Conservation (phyloP, 2,797 vertebrate species). For the Allobates femoralis region DNA sequence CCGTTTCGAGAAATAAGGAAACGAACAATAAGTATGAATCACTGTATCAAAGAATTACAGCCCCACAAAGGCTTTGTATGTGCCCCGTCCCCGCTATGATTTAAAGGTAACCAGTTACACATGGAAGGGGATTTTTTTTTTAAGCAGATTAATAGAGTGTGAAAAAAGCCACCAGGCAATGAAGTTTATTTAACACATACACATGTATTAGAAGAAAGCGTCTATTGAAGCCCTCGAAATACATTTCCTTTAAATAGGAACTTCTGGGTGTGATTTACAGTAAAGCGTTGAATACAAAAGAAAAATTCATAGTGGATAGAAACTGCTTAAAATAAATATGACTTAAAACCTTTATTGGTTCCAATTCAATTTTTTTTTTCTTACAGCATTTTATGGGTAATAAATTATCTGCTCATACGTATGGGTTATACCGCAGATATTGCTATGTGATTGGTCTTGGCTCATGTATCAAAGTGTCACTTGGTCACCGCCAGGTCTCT, state of each 20-base stretch:
- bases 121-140: constrained; percentile 38
- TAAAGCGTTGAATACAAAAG: constrained; percentile 52
- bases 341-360: constrained; percentile 35
- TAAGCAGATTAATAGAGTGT: constrained; percentile 39
- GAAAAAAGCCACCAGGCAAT: constrained; percentile 59
- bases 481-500: constrained; percentile 83
- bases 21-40: constrained; percentile 62
- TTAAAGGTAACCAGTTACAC: constrained; percentile 63
- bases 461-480: constrained; percentile 78
- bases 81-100: constrained; percentile 59
- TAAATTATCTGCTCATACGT: constrained; percentile 64
- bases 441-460: constrained; percentile 74
- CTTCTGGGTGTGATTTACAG: constrained; percentile 40
- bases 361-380: constrained; percentile 37
- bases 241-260: constrained; percentile 59
- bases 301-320: constrained; percentile 44
- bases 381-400: constrained; percentile 64
- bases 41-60: constrained; percentile 49
- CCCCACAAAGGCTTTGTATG: background rate
- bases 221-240: constrained; percentile 41
- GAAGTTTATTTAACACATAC: constrained; percentile 60
- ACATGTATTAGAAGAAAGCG: constrained; percentile 47
- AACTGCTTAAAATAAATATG: constrained; percentile 39
- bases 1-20: constrained; percentile 70
- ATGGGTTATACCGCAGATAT: constrained; percentile 74